Evolutionary conservation across 2,888 invertebrate species (phyloP), one percentile per base, ranked within the genome.

Genomic region (Andrena praecox): DNA sequence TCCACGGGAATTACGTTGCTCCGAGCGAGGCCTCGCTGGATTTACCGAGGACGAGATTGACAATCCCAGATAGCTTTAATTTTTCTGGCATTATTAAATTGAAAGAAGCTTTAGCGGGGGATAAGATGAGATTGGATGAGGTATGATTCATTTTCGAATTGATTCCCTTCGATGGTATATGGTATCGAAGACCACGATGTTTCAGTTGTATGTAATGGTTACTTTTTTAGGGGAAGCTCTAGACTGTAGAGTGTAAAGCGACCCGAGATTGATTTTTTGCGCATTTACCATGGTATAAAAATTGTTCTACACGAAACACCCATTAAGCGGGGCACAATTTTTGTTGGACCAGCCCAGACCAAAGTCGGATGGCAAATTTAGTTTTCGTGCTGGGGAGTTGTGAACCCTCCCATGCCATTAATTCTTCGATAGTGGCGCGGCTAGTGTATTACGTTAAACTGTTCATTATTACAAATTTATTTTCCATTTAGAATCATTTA

Each of bases 381-480:
- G 68, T 68, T 78, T 77, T 54, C 77, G 35, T 76, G 77, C 68
- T 68, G 68, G 35, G 54, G 48, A 77, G 27, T 56, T 33, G 56
- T 24, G 77, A 76, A 78, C 56, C n/a, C 67, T 68, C 68, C 54
- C 62, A 52, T 48, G 10, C 77, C 63, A 78, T 78, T 78, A 78
- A 76, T 78, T 77, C 56, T 69, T 67, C 67, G 75, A 78, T 52
- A 62, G 42, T 31, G 35, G 33, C 62, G 54, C 62, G 62, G 31
- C 29, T 10, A 33, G 62, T 63, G 62, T 62, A 60, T 67, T 31
- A 52, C 50, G 54, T 62, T 60, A 76, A 31, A 31, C 35, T 78
- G 54, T 62, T 7, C 52, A 16, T n/a, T 31, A 6, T 42, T 42
- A 42, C 12, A 42, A 16, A 16, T 42, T 16, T 42, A 42, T 1